These are phyloP conservation scores for Brachyalestes nurse DNA, from an alignment of 2,797 vertebrate species.

Conservation along the genomic window DNA sequence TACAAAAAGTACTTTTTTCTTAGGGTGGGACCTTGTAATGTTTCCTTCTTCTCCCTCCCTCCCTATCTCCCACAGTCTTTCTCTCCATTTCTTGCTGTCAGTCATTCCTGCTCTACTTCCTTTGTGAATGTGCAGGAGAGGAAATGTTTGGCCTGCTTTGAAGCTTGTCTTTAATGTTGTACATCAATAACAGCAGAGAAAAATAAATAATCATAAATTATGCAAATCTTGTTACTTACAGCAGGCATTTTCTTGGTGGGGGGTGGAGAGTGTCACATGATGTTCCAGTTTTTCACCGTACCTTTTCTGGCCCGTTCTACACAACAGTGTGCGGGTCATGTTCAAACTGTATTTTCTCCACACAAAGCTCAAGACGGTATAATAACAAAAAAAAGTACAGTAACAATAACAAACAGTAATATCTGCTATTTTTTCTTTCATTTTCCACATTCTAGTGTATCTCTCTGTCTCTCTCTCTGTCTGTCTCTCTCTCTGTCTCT, in stretches of 20 bases:
- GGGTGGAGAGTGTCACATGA: constrained; percentile 2
- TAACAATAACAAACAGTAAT: too few relatives aligned
- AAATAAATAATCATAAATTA: constrained; percentile 70
- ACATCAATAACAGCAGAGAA: constrained; percentile 64
- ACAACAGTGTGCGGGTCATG: not conserved
- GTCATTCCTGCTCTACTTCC: constrained; percentile 27
- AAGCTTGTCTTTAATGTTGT: constrained; percentile 61
- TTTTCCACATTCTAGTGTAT: constrained; percentile 21
- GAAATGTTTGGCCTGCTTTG: constrained; percentile 40
- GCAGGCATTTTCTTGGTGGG: constrained; percentile 8
- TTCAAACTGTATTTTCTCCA: not conserved
- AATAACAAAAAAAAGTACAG: not conserved
- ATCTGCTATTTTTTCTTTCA: not conserved
- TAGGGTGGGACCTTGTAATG: not conserved
- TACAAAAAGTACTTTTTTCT: not conserved
- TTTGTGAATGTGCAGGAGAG: constrained; percentile 31
- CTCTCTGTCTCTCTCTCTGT: constrained; percentile 41
- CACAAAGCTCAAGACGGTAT: not conserved
- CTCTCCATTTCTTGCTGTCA: not conserved
- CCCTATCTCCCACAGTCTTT: not conserved
- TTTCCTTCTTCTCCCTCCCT: not conserved
- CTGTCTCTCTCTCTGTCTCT: constrained; percentile 48
- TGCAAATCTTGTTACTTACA: constrained; percentile 61
- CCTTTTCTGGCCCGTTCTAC: not conserved
- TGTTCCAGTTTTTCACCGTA: not conserved